Base-by-base conservation (phyloP, 2,797 vertebrate genomes). In the Oreortyx pictus region DNA sequence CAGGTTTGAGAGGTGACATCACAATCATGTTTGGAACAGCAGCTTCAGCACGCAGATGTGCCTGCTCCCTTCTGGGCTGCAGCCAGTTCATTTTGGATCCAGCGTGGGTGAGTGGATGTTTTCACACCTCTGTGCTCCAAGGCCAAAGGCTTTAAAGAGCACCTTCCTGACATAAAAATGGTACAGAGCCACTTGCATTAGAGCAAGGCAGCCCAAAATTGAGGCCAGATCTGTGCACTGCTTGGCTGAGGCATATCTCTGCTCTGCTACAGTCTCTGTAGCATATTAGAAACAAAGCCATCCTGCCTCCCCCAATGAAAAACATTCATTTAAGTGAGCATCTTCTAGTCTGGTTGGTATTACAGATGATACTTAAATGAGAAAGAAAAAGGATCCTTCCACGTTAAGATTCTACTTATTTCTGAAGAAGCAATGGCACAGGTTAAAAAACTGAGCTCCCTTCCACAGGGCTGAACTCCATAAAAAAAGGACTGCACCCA, bases 101-200 rank as follows among this genome's bases (percentile, higher is more conserved):
- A 1, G 64, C 2, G 3, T 2, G 39, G 37, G 31, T 70, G 74
- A 31, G 3, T 1, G 31, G 33, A 6, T 70, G 56, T 33, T 80
- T 68, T 89, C 77, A 77, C 90, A 62, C 52, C 62, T 86, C 92
- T 59, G 65, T 43, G 65, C 57, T 86, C 35, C 61, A 74, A 77
- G 70, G 77, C 61, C 77, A 83, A 79, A 73, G 73, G 78, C 82
- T 83, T 61, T 61, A 47, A 86, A 57, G 83, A 88, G 65, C 37
- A 24, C 62, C 78, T 22, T 77, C 27, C 27, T 62, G 37, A 13
- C 60, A 68, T 25, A 43, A 61, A 92, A 92, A 85, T 19, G 67
- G 27, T 74, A 56, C 15, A 68, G 71, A 86, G 86, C 72, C 87
- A 92, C 73, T 73, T 83, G 77, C 27, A 46, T 33, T 11, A 29